Evolutionary conservation across 2,797 vertebrate genomes (phyloP), one percentile per base, ranked within the genome.

Genomic region (Neosilurus mollespiculum): DNA sequence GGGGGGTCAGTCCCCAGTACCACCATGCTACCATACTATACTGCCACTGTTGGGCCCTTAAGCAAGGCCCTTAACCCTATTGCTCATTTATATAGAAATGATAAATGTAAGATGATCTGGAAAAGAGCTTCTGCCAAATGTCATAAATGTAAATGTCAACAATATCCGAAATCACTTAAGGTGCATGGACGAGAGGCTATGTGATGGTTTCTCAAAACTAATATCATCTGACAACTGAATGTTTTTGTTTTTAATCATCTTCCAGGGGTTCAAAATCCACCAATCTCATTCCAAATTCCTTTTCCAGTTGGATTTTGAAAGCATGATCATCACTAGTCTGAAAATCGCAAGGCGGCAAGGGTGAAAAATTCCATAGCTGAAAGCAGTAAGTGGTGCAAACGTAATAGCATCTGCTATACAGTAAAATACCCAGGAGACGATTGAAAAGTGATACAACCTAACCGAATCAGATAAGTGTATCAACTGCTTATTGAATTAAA

Each of bases 401-500:
- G 20, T 34, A 69, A 70, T 24, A 20, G 26, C 9, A 58, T 58
- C 51, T 58, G 30, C 51, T 37, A 37, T 43, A 37, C 16, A n/a
- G 20, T 54, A 5, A 58, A 49, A 34, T 22, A 61, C 71, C 56
- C 77, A 65, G 43, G 73, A 75, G 84, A 71, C 1, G 49, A 81
- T 78, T 69, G 64, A 78, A 76, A 53, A 43, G 7, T 43, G 37
- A 61, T 77, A 43, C 14, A 26, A 20, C 51, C 64, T 69, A 54
- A 59, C 30, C 11, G 4, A 56, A 56, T 76, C 11, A 37, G 54
- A 53, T 61, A 54, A 69, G 43, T n/a, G 10, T 71, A 85, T 85
- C 24, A 49, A 78, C 65, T 65, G 14, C n/a, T 14, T 71, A 78
- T 85, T 56, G 84, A 70, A 71, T 78, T 71, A 64, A 78, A 65